Evolutionary conservation across 1,140 invertebrate species (phyloP).

Genomic region (Drosophila serrata): DNA sequence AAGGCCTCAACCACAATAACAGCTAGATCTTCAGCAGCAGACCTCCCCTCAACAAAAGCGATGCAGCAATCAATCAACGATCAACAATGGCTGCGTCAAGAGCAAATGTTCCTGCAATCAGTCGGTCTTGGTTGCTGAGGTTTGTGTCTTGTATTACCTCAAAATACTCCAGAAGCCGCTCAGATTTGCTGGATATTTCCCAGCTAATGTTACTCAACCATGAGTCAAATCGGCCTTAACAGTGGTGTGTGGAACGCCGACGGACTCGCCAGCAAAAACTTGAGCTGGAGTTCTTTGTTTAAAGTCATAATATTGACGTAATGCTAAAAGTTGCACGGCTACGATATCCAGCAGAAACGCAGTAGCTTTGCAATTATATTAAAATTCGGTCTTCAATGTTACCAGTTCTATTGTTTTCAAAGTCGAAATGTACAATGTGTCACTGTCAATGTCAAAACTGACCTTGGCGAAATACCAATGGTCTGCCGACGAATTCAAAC

Average conservation of each 20-base stretch:
- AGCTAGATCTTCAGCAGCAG: too few relatives aligned
- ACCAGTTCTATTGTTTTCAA: background rate
- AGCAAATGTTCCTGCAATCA: too few relatives aligned
- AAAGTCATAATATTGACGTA: background rate
- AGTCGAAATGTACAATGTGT: background rate
- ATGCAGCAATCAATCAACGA: too few relatives aligned
- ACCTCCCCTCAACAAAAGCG: too few relatives aligned
- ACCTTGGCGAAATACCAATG: background rate
- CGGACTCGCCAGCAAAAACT: background rate
- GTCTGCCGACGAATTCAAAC: background rate
- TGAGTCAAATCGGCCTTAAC: background rate
- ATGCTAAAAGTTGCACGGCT: background rate
- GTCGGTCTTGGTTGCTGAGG: background rate
- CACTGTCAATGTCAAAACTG: background rate
- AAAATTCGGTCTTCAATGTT: background rate
- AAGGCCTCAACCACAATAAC: too few relatives aligned
- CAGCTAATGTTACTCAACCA: background rate
- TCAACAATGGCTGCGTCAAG: too few relatives aligned
- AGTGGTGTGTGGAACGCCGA: slow-evolving; percentile 1
- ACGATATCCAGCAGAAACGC: background rate
- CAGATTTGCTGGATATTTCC: background rate
- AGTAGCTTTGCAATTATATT: background rate
- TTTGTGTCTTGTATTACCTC: too few relatives aligned
- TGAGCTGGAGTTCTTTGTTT: background rate
- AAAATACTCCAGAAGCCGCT: background rate